These are phyloP conservation scores for Cerastis rubricosa DNA, from an alignment of 2,888 invertebrate genomes.

Conservation along the genomic window DNA sequence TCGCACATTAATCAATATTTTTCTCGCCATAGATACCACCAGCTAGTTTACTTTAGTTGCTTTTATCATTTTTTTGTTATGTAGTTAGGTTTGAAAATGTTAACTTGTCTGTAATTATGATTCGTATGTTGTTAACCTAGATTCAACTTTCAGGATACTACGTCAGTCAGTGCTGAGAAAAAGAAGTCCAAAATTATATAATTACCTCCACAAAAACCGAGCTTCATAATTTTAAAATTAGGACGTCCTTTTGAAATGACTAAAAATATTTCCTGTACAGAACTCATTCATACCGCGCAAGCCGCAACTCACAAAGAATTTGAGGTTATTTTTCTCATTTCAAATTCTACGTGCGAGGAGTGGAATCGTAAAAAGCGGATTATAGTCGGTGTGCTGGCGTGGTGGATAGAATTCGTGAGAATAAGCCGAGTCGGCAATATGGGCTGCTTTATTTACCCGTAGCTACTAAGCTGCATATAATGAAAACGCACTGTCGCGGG, in stretches of 20 bases:
- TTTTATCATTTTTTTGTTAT: background rate
- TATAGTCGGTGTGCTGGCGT: slow-evolving; percentile 84
- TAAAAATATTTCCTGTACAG: slow-evolving; percentile 68
- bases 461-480: slow-evolving; percentile 90
- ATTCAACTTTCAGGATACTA: slow-evolving; percentile 5
- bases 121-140: slow-evolving; percentile 3
- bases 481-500: slow-evolving; percentile 90
- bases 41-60: background rate
- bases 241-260: slow-evolving; percentile 51
- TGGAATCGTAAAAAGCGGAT: slow-evolving; percentile 90
- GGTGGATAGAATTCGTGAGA: slow-evolving; percentile 87
- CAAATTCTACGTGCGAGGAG: slow-evolving; percentile 87
- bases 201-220: slow-evolving; percentile 27
- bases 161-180: slow-evolving; percentile 9
- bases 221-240: slow-evolving; percentile 52
- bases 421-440: slow-evolving; percentile 88
- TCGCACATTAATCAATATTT: too few species aligned
- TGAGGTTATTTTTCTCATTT: slow-evolving; percentile 89
- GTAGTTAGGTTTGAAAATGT: background rate
- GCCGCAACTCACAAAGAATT: slow-evolving; percentile 83
- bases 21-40: too few species aligned
- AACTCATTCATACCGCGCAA: slow-evolving; percentile 84
- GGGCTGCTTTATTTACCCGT: slow-evolving; percentile 88
- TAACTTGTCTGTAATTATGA: background rate
- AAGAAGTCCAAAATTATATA: background rate